Percentiles rank a stretch among this genome's conserved stretches.
Conservation (phyloP, 2,797 vertebrate genomes). For the Myotis findleyi region DNA sequence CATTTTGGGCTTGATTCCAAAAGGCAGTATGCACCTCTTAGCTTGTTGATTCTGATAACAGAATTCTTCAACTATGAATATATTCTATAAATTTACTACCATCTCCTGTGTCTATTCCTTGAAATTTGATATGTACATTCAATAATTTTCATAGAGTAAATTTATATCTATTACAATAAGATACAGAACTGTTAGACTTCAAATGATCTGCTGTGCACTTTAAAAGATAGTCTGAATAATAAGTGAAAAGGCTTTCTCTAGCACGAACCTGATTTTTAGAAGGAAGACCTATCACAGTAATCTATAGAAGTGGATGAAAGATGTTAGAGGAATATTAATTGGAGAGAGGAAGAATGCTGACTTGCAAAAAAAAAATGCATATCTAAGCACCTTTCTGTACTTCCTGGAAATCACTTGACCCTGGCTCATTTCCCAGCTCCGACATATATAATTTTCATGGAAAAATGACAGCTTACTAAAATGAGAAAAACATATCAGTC, state of each 20-base stretch:
- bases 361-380: conserved; percentile 80
- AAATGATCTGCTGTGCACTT: background rate
- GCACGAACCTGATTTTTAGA: conserved; percentile 72
- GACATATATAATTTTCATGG: conserved; percentile 75
- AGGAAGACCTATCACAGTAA: conserved; percentile 70
- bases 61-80: background rate
- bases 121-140: background rate
- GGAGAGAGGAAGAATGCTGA: conserved; percentile 81
- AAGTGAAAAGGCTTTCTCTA: conserved; percentile 23
- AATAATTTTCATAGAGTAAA: conserved; percentile 44
- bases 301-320: conserved; percentile 76
- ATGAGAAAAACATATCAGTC: conserved; percentile 64
- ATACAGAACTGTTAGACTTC: conserved; percentile 27
- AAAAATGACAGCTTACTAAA: conserved; percentile 73
- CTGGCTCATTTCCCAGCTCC: conserved; percentile 82
- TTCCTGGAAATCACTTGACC: conserved; percentile 76
- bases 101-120: conserved; percentile 4
- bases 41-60: background rate
- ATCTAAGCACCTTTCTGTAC: conserved; percentile 83
- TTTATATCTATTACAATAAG: conserved; percentile 24
- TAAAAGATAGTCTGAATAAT: conserved; percentile 59
- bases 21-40: background rate
- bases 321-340: conserved; percentile 83
- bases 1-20: conserved; percentile 56
- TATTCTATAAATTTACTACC: background rate